phyloP scores from a whole-genome alignment of 2,888 invertebrate species.

The Cancer borealis region DNA sequence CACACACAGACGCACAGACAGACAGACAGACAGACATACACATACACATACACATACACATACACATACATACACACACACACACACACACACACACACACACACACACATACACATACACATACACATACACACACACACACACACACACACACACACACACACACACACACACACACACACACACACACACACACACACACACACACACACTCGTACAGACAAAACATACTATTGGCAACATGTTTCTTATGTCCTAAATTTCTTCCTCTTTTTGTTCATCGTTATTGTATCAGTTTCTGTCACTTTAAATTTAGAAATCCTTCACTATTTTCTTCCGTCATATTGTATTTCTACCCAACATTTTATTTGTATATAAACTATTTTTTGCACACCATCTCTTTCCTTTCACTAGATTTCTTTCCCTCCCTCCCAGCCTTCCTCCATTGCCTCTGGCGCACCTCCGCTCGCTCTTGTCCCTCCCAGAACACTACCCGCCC shows the following conservation, averaged over 20 bases:
- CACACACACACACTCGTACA: too few relatives aligned
- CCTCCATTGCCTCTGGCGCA: conserved; percentile 10
- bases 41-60: too few relatives aligned
- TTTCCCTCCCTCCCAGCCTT: not conserved
- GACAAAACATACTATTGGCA: too few relatives aligned
- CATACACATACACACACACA: too few relatives aligned
- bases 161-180: too few relatives aligned
- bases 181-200: too few relatives aligned
- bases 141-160: too few relatives aligned
- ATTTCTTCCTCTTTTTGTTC: not conserved
- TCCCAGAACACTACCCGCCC: conserved; percentile 32
- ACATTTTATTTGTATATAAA: not conserved
- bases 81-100: too few relatives aligned
- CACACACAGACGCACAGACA: too few relatives aligned
- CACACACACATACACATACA: too few relatives aligned
- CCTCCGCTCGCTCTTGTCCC: not conserved
- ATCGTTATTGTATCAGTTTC: not conserved
- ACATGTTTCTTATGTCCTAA: not conserved
- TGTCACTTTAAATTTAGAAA: not conserved
- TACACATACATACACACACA: too few relatives aligned
- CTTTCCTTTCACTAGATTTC: conserved; percentile 22
- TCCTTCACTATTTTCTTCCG: not conserved
- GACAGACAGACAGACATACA: too few relatives aligned
- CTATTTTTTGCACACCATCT: not conserved
- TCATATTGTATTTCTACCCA: not conserved